Percentiles rank a stretch among this genome's conserved stretches.
These are phyloP conservation scores for Cotesia glomerata DNA, from an alignment of 1,140 invertebrate species.

Conservation along the genomic window DNA sequence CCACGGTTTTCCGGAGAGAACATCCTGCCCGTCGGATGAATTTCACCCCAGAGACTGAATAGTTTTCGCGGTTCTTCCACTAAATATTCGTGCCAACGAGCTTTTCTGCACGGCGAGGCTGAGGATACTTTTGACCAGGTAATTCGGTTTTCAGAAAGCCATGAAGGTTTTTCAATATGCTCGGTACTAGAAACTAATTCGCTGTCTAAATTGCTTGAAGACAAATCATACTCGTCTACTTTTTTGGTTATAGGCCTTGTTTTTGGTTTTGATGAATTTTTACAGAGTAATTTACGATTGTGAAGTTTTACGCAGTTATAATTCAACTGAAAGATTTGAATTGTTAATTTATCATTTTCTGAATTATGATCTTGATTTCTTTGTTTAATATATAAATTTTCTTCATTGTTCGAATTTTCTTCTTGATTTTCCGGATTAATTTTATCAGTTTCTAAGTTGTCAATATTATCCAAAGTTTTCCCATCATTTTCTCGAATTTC, in stretches of 20 bases:
- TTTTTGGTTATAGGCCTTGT: constrained; percentile 28
- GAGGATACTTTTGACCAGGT: not conserved
- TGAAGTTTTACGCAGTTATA: constrained; percentile 45
- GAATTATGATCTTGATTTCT: too few relatives aligned
- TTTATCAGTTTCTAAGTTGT: too few relatives aligned
- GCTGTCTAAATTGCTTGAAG: constrained; percentile 12
- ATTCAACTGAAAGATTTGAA: constrained; percentile 47
- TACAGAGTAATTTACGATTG: constrained; percentile 41
- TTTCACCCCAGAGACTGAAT: constrained; percentile 47
- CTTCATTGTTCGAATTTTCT: not conserved
- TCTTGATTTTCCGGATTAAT: not conserved
- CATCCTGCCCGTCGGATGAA: constrained; percentile 44
- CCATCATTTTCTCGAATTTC: too few relatives aligned
- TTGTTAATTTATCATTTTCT: constrained; percentile 17
- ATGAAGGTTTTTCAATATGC: too few relatives aligned
- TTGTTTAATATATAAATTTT: not conserved
- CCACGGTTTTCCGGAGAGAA: constrained; percentile 47
- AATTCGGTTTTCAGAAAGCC: not conserved
- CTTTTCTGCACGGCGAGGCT: not conserved
- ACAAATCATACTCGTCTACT: constrained; percentile 37
- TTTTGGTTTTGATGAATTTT: constrained; percentile 18
- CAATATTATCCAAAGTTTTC: too few relatives aligned
- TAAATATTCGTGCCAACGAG: constrained; percentile 48
- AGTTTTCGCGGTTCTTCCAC: constrained; percentile 43
- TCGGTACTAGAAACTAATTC: constrained; percentile 17